These are phyloP conservation scores for Cyanistes caeruleus DNA, from an alignment of 2,113 vertebrate species.

Conservation along the genomic window DNA sequence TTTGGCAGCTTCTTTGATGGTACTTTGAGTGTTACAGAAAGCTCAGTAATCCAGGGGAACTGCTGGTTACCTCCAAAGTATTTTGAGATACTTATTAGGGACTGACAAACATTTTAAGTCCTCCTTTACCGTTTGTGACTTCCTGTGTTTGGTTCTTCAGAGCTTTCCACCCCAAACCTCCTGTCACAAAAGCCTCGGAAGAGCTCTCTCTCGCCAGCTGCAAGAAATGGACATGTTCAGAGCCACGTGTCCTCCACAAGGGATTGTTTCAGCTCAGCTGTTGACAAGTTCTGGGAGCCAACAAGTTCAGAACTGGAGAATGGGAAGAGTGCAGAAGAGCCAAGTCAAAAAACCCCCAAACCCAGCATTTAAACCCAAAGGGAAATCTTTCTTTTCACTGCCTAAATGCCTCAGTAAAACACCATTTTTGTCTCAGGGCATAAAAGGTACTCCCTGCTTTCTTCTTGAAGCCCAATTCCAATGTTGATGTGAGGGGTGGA, in stretches of 20 bases:
- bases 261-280: background rate
- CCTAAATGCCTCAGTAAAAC: background rate
- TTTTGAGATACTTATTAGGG: background rate
- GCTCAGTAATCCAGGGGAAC: background rate
- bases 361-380: background rate
- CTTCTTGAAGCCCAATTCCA: background rate
- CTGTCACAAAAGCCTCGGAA: background rate
- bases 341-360: background rate
- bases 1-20: background rate
- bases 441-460: background rate
- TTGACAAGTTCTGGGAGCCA: background rate
- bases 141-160: background rate
- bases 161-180: background rate
- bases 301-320: background rate
- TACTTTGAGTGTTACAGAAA: background rate
- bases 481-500: background rate
- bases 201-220: background rate
- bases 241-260: background rate
- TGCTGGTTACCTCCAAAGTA: background rate
- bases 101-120: background rate
- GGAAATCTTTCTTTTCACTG: background rate
- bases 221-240: background rate
- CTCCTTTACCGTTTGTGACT: background rate
- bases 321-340: background rate
- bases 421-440: background rate